Conservation (phyloP, 2,797 vertebrate species). For the Melanotaenia trifasciata region DNA sequence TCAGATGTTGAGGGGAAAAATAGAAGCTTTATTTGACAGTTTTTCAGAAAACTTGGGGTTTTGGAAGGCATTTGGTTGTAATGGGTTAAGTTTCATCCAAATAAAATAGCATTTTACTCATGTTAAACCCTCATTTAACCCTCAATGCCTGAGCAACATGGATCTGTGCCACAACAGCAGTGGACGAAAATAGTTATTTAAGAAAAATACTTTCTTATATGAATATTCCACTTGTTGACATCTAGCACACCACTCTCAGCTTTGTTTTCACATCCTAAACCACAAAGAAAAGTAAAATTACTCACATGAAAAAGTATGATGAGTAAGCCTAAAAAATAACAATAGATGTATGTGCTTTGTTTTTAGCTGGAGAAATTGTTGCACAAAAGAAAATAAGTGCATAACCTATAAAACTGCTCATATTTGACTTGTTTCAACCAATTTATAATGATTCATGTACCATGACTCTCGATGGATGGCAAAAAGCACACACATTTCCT, state of each 20-base stretch:
- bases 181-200: neutral
- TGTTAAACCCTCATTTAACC: constrained; percentile 2
- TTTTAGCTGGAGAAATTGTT: too few species aligned
- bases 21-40: neutral
- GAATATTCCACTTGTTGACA: neutral
- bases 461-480: too few species aligned
- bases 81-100: neutral
- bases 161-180: neutral
- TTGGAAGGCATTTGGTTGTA: neutral
- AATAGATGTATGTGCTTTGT: too few species aligned
- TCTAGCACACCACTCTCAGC: neutral
- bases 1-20: neutral
- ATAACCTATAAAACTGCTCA: too few species aligned
- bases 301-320: neutral
- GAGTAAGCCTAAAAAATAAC: too few species aligned
- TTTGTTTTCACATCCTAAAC: neutral
- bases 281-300: neutral
- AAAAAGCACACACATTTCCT: too few species aligned
- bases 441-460: too few species aligned
- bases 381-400: too few species aligned
- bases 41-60: neutral
- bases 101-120: constrained; percentile 4
- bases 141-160: neutral
- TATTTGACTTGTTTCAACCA: too few species aligned
- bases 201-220: neutral